phyloP scores from a whole-genome alignment of 2,888 invertebrate genomes.

The Harpalus rubripes region DNA sequence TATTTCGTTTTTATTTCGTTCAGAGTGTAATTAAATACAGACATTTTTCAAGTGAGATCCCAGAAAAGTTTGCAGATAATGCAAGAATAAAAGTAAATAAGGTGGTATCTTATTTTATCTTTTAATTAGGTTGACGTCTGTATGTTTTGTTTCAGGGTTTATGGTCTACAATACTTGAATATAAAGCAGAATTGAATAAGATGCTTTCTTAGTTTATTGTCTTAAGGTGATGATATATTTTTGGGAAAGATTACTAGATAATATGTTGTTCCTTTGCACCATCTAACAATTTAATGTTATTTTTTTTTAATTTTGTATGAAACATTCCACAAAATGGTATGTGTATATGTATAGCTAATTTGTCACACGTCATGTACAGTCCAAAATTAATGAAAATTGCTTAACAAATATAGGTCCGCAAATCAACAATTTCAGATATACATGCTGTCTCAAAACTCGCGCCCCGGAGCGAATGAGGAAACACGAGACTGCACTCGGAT shows the following conservation, averaged over 20 bases:
- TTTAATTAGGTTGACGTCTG: slow-evolving; percentile 55
- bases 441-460: too few species aligned
- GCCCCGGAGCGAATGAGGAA: too few species aligned
- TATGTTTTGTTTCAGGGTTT: slow-evolving; percentile 48
- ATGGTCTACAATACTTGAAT: slow-evolving; percentile 3
- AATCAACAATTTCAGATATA: too few species aligned
- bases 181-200: slow-evolving; percentile 15
- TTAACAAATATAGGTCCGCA: too few species aligned
- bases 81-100: slow-evolving; percentile 55
- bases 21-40: slow-evolving; percentile 38
- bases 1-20: slow-evolving; percentile 47
- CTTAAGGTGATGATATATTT: background rate
- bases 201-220: background rate
- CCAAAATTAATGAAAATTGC: too few species aligned
- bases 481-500: too few species aligned
- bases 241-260: background rate
- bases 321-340: too few species aligned
- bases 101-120: slow-evolving; percentile 57
- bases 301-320: too few species aligned
- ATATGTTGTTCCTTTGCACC: background rate
- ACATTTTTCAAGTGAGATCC: slow-evolving; percentile 52
- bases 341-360: too few species aligned
- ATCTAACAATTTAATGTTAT: background rate
- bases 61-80: slow-evolving; percentile 47
- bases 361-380: too few species aligned